Evolutionary conservation across 2,888 invertebrate genomes (phyloP), one percentile per base, ranked within the genome.

Genomic region (Pristionchus mayeri): DNA sequence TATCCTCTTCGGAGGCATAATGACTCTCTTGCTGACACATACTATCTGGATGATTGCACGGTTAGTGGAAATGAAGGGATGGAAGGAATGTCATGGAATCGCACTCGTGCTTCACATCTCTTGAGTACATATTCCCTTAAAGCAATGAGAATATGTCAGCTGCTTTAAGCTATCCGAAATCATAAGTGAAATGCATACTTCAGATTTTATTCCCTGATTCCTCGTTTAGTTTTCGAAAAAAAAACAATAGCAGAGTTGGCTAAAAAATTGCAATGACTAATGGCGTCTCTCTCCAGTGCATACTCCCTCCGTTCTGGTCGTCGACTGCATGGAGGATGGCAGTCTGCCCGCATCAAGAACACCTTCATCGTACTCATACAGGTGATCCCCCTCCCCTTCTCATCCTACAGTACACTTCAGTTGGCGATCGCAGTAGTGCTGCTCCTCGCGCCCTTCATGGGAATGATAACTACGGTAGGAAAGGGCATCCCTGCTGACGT

Each of bases 31-130:
- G 16, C 48, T 76, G 76, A 48, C 50, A 30, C 76, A 76, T 27
- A 76, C 76, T 6, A 50, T 50, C 24, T 76, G 76, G 76, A 76
- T 76, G 21, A 76, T 76, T 37, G 44, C 30, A 44, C 76, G 48
- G 76, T 76, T 27, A 76, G 67, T 3, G 34, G 63, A 67, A 37
- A 21, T 0, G n/a, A 21, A 34, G 37, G 21, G 37, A 0, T 21
- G 37, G 67, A 67, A 67, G 67, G n/a, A 21, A 37, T 11, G 27
- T 16, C 27, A 30, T 16, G 24, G 44, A 44, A 13, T 9, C 7
- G 44, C 44, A 9, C 44, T 44, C 13, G 44, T 44, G 57, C 13
- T 52, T 18, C 16, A 52, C 48, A 52, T 60, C 60, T 44, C 44
- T 44, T 13, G 44, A 9, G 6, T 44, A 9, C 44, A 44, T n/a